Evolutionary conservation across 2,113 vertebrate genomes (phyloP), one percentile per base, ranked within the genome.

Genomic region (Oncorhynchus clarkii): DNA sequence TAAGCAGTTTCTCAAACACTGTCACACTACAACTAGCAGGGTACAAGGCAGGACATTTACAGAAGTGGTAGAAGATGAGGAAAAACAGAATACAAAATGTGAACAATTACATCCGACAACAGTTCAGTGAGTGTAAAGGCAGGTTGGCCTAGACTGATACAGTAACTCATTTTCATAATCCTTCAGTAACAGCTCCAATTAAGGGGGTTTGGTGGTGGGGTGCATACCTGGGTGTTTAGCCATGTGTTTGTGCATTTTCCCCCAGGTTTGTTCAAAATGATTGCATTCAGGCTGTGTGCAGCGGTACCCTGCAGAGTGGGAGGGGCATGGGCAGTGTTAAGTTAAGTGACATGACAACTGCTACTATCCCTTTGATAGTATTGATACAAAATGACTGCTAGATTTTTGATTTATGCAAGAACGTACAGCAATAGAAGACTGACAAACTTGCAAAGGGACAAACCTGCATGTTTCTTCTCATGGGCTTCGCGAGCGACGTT

Each of bases 391-490:
- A 45, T 45, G 39, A 45, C 9, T 45, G 9, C 2, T 2, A 2
- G 8, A 45, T 45, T 11, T 45, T 45, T 45, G 39, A 34, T 39
- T 14, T 0, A 70, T 14, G 0, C 39, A 22, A 48, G 39, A 70
- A 11, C n/a, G 0, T 45, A 70, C 20, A 39, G 31, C 59, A 62
- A 22, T 67, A 14, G 5, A 11, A 49, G 1, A 11, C 9, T 9
- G 4, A 16, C 16, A 39, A 1, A 2, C 9, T 18, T 9, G 34
- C 2, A 74, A 66, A 45, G 31, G 18, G 8, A 81, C 89, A 75
- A 45, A 94, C 94, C 94, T 79, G 74, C 20, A 24, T 95, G 94
- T n/a, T 82, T 94, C 65, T 88, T 91, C 81, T 92, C 88, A 4
- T 95, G 94, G 59, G 92, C 89, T 80, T 88, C 88, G 22, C 92